Evolutionary conservation across 2,113 vertebrate species (phyloP).

Genomic region (Oenanthe melanoleuca): DNA sequence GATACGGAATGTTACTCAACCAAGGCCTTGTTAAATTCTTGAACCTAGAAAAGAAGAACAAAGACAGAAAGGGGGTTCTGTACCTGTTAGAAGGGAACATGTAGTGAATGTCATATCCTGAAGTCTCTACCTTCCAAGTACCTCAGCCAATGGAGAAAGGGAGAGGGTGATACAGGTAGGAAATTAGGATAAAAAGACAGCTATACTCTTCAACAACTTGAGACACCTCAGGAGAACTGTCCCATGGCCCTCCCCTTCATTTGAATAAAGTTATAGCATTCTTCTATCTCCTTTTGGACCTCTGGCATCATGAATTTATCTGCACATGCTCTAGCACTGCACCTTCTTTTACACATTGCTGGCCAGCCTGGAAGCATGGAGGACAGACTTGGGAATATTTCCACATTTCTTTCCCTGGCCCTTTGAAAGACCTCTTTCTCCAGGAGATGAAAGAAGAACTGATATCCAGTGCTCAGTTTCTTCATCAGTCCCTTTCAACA

Average conservation of each 20-base stretch:
- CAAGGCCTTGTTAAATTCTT: not conserved
- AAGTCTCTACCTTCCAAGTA: not conserved
- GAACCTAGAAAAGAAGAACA: not conserved
- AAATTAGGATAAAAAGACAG: not conserved
- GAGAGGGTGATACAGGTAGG: not conserved
- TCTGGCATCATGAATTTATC: not conserved
- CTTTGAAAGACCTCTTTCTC: not conserved
- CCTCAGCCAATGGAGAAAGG: not conserved
- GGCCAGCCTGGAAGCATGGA: not conserved
- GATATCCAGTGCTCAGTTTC: not conserved
- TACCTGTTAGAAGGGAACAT: not conserved
- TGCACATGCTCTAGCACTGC: not conserved
- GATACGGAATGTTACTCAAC: fast-evolving
- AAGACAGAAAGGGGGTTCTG: not conserved
- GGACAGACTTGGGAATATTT: not conserved
- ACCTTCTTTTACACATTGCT: fast-evolving
- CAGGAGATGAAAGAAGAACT: not conserved
- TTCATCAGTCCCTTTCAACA: not conserved
- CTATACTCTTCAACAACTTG: not conserved
- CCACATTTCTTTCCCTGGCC: not conserved
- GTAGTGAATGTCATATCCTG: not conserved
- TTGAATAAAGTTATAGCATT: not conserved
- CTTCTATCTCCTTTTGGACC: not conserved
- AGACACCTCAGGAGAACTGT: not conserved
- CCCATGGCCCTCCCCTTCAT: not conserved